Conservation (phyloP, 1,140 invertebrate species). For the Drosophila kepulauana region DNA sequence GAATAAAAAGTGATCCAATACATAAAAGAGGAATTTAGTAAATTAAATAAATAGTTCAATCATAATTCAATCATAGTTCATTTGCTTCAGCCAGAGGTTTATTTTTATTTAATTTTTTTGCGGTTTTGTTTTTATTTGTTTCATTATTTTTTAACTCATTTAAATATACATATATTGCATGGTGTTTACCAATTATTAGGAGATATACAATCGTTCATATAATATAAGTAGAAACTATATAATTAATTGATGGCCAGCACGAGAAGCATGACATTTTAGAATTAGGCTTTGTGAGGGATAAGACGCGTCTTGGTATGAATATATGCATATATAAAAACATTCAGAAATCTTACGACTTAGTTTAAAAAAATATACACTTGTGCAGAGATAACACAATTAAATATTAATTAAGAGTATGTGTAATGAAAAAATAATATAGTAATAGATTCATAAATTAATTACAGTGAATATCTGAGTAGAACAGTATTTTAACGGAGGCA, state of each 20-base stretch:
- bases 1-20: not conserved
- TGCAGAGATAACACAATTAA: conserved; percentile 44
- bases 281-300: conserved; percentile 40
- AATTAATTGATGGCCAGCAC: conserved; percentile 61
- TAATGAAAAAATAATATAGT: conserved; percentile 34
- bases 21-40: not conserved
- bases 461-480: conserved; percentile 51
- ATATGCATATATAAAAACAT: conserved; percentile 34
- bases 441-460: conserved; percentile 58
- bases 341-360: conserved; percentile 51
- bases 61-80: no score
- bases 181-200: conserved; percentile 49
- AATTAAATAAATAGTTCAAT: not conserved
- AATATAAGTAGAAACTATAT: conserved; percentile 42
- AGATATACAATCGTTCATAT: conserved; percentile 61
- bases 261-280: conserved; percentile 51
- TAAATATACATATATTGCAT: conserved; percentile 60
- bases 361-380: conserved; percentile 64
- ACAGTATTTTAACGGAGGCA: conserved; percentile 41
- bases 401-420: conserved; percentile 35
- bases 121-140: conserved; percentile 36
- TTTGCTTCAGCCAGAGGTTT: conserved; percentile 23
- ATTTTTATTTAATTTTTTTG: conserved; percentile 26
- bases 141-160: conserved; percentile 54
- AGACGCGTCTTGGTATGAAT: conserved; percentile 30